Conservation (phyloP, 2,888 invertebrate species). For the Hemicrepidius hirtus region DNA sequence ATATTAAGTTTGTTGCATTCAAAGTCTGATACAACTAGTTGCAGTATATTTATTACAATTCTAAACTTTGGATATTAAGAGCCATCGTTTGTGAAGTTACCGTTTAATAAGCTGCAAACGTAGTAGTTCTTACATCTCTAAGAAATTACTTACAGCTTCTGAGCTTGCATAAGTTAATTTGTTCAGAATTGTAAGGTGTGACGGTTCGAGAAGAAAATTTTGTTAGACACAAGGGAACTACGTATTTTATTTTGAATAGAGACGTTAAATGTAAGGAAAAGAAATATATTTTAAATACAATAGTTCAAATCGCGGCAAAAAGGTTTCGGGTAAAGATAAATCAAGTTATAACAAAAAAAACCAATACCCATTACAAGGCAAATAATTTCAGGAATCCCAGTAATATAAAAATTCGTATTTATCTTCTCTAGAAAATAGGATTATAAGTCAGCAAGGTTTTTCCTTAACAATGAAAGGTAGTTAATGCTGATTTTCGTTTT, state of each 20-base stretch:
- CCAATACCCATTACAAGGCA: conserved; percentile 7
- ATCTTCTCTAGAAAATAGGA: background rate
- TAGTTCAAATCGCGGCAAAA: background rate
- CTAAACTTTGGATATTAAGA: background rate
- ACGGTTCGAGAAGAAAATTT: no score
- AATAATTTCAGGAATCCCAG: conserved; percentile 8
- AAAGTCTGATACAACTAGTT: background rate
- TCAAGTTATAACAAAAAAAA: conserved; percentile 13
- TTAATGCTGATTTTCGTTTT: no score
- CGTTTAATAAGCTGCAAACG: no score
- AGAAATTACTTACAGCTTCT: no score
- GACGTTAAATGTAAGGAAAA: background rate
- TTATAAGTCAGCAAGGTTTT: background rate
- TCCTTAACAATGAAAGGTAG: background rate
- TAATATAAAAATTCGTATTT: conserved; percentile 12
- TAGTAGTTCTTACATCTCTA: no score
- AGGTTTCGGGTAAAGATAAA: conserved; percentile 10
- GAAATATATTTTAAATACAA: background rate
- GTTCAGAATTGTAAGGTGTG: no score
- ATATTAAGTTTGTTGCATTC: no score
- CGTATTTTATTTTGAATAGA: background rate
- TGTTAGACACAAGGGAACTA: background rate
- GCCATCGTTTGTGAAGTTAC: background rate
- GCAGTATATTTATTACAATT: background rate
- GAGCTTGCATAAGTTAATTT: no score